phyloP scores from a whole-genome alignment of 2,888 invertebrate genomes.

The Stegophylla sp. region DNA sequence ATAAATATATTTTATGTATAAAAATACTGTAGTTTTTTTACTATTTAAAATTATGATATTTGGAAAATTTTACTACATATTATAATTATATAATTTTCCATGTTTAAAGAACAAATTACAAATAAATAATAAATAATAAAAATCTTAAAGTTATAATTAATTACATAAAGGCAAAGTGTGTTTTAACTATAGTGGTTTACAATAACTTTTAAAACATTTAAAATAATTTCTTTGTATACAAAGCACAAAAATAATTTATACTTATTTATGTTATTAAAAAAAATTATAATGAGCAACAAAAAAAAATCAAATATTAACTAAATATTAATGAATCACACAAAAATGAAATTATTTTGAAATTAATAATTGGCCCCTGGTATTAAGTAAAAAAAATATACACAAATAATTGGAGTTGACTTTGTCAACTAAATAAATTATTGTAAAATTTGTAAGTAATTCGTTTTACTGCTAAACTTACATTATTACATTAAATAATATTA shows the following conservation, averaged over 20 bases:
- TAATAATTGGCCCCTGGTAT: constrained; percentile 42
- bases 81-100: neutral
- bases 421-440: constrained; percentile 12
- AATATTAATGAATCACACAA: constrained; percentile 38
- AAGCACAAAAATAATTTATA: neutral
- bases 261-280: neutral
- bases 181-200: neutral
- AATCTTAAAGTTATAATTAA: constrained; percentile 4
- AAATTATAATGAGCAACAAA: constrained; percentile 30
- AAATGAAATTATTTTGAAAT: constrained; percentile 6
- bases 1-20: neutral
- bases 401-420: constrained; percentile 10
- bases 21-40: constrained; percentile 7
- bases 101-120: constrained; percentile 20
- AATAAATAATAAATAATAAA: constrained; percentile 8
- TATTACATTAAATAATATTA: neutral
- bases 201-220: constrained; percentile 1
- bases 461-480: neutral
- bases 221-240: neutral
- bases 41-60: neutral
- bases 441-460: too few relatives aligned
- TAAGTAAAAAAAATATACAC: constrained; percentile 16
- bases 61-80: neutral
- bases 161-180: neutral
- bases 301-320: constrained; percentile 30